Base-by-base conservation (phyloP, 2,888 invertebrate genomes). In the Heteropelma amictum region DNA sequence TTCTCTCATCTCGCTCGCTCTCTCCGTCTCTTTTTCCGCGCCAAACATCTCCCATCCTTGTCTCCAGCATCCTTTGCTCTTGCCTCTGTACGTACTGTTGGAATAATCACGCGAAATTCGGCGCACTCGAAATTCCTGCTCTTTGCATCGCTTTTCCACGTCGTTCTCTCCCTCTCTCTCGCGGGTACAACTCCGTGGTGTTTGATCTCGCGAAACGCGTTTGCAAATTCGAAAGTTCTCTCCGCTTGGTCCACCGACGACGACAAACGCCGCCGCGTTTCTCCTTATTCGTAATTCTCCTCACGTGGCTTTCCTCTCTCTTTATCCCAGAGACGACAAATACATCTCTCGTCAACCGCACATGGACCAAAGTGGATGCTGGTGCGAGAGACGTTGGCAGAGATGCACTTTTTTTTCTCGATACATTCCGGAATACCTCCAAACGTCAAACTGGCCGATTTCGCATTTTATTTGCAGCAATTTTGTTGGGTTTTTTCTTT, bases 151-250 rank as follows among this genome's bases (percentile, higher is more conserved):
- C 49, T 56, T 45, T 38, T 64, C 23, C 12, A 40, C 38, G 47
- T 65, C 35, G 17, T 40, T 35, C 21, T 21, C 33, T 35, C 49
- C 35, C 51, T 23, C 42, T 58, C 45, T 35, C 12, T 28, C 51
- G 56, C 33, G 21, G 10, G 26, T 38, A 23, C 40, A 19, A 30
- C 6, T 12, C 17, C 19, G 54, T 56, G 61, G 56, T 73, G 74
- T 73, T 73, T 74, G 63, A 74, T 77, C 65, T 63, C 19, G 51
- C 45, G 67, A 60, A 61, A 60, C 74, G 70, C 63, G n/a, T n/a
- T n/a, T n/a, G 74, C 74, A 77, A 77, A 77, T 74, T 70, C 61
- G 61, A 70, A 74, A 77, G 65, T 74, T 70, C 33, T 38, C 40
- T 53, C 33, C 17, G 58, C 51, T 21, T 28, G 10, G 54, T 60